phyloP scores from a whole-genome alignment of 2,797 vertebrate genomes.

The Petrocephalus sullivani region DNA sequence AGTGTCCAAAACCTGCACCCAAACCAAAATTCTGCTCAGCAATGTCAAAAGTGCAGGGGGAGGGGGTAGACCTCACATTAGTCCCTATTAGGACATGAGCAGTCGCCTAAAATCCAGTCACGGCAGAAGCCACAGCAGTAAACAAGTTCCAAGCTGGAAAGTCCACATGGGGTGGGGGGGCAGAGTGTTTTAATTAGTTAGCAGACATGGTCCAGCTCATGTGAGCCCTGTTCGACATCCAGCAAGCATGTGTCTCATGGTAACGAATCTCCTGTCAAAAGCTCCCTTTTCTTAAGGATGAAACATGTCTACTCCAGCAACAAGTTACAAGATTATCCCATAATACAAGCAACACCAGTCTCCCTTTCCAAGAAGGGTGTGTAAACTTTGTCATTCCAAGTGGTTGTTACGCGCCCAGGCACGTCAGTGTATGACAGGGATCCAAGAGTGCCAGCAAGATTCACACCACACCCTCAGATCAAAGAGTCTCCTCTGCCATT shows the following conservation, averaged over 20 bases:
- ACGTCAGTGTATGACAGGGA: background rate
- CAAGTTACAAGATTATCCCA: background rate
- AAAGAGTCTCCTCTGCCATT: background rate
- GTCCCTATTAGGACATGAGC: background rate
- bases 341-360: background rate
- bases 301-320: background rate
- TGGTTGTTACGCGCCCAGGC: background rate
- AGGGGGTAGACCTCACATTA: background rate
- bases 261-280: background rate
- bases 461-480: background rate
- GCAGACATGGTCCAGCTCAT: background rate
- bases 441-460: background rate
- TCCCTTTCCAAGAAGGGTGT: background rate
- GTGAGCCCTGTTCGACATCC: background rate
- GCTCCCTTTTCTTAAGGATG: background rate
- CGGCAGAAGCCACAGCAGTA: background rate
- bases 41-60: background rate
- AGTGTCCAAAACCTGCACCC: background rate
- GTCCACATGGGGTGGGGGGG: background rate
- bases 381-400: background rate
- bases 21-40: background rate
- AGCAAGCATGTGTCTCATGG: background rate
- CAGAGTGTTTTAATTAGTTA: background rate
- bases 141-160: background rate
- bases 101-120: background rate